Evolutionary conservation across 2,797 vertebrate species (phyloP).

Genomic region (Aotus griseimembra): DNA sequence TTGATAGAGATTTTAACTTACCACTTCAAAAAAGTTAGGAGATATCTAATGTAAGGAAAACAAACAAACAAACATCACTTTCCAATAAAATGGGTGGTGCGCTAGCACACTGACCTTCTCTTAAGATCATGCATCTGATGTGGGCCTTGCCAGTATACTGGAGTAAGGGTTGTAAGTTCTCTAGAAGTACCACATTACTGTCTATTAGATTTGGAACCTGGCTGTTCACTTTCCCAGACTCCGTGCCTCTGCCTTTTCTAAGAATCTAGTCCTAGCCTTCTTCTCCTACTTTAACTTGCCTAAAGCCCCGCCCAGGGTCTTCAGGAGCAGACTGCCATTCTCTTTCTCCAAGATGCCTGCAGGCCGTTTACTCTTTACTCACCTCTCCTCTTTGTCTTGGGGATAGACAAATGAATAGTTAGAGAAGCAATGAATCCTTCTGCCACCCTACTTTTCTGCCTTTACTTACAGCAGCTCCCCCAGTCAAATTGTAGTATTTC

Average conservation of each 20-base stretch:
- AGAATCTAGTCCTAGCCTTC: background rate
- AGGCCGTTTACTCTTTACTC: background rate
- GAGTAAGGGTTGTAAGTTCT: background rate
- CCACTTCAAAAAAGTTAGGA: background rate
- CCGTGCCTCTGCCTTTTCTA: background rate
- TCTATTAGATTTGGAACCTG: background rate
- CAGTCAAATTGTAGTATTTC: background rate
- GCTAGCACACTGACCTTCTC: background rate
- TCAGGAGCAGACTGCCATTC: accelerated
- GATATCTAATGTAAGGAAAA: background rate
- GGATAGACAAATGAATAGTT: background rate
- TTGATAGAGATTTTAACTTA: background rate
- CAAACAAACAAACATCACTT: background rate
- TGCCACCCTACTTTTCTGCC: background rate
- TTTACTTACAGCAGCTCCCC: background rate
- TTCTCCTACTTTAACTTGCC: background rate
- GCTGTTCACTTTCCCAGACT: background rate
- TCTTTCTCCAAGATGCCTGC: background rate
- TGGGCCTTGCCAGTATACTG: background rate
- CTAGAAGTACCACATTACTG: background rate
- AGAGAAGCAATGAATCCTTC: background rate
- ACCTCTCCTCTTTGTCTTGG: background rate
- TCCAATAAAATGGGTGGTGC: background rate
- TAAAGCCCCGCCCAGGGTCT: background rate
- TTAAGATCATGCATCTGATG: background rate